Base-by-base conservation (phyloP, 1,140 invertebrate species). In the Armadillidium nasatum region DNA sequence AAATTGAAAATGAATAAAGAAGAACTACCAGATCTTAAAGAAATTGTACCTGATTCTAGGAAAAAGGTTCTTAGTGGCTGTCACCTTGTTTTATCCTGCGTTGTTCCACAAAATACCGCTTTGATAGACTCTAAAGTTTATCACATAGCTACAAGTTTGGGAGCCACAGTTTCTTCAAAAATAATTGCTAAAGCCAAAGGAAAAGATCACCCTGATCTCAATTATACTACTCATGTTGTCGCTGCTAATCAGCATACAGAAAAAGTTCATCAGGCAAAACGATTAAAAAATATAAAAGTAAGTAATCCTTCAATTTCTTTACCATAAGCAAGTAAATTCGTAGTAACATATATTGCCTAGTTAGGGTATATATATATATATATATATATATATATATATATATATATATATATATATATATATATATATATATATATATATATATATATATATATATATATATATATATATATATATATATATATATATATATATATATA, bases 41-140 rank as follows among this genome's bases (percentile, higher is more conserved):
- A 89, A 72, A 90, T 98, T 22, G 93, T 98, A 76, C 95, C 95
- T 11, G 89, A 90, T 84, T 91, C 97, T 0, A 89, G 92, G 76
- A 88, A 89, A 73, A 90, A 92, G 84, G 92, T 97, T 44, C 85
- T 98, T 44, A 88, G 91, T 82, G 93, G 91, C 45, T 88, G 88
- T 15, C 90, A 89, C 83, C 87, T 98, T 81, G 93, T 94, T 15
- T 98, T 98, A 84, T 97, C 94, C 85, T 95, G 96, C 7, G 86
- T 98, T 60, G 91, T 98, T 78, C 95, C 96, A 2, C 94, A 91
- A 15, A 93, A 96, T 84, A 90, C 92, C 82, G 89, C 90, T 75
- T 84, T 95, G 76, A 90, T 95, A 82, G 90, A 92, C 79, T 94
- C 91, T 74, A 89, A 91, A 76, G 91, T 93, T 0, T 97, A 93